Conservation (phyloP, 2,797 vertebrate species). For the Coracias cyanogaster region DNA sequence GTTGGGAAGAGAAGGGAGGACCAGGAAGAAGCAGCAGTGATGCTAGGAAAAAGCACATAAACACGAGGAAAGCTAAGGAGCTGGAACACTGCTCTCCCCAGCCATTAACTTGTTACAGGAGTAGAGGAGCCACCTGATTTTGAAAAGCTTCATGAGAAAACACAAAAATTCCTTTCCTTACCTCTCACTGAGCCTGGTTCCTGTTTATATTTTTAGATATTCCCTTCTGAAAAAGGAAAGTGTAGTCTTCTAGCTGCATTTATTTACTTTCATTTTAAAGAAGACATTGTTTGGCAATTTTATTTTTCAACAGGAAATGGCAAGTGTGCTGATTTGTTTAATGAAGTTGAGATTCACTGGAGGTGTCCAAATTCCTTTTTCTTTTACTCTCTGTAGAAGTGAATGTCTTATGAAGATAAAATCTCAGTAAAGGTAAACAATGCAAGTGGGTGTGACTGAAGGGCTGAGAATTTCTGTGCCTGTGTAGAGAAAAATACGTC, state of each 20-base stretch:
- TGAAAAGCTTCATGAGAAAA: not conserved
- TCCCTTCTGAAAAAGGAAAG: not conserved
- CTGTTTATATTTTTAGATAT: not conserved
- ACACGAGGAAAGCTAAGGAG: not conserved
- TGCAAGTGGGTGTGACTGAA: not conserved
- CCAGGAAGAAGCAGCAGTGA: not conserved
- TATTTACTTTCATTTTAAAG: conserved; percentile 35
- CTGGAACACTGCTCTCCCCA: not conserved
- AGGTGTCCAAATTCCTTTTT: conserved; percentile 17
- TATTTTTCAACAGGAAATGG: conserved; percentile 59
- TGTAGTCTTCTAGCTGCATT: not conserved
- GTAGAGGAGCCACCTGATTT: not conserved
- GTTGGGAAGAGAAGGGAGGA: not conserved
- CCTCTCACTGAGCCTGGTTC: not conserved
- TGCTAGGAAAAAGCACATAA: not conserved
- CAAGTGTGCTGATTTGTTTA: conserved; percentile 48
- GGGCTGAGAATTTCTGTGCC: not conserved
- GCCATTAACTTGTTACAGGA: not conserved
- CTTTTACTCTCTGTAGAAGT: not conserved
- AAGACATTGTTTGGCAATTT: conserved; percentile 11
- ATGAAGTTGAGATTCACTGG: conserved; percentile 17
- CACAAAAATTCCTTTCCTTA: not conserved
- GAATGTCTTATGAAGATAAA: not conserved
- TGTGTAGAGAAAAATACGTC: not conserved
- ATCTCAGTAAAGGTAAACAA: not conserved